phyloP scores from a whole-genome alignment of 37 sponge, comb jelly and placozoan species.

The Eunapius fragilis region DNA sequence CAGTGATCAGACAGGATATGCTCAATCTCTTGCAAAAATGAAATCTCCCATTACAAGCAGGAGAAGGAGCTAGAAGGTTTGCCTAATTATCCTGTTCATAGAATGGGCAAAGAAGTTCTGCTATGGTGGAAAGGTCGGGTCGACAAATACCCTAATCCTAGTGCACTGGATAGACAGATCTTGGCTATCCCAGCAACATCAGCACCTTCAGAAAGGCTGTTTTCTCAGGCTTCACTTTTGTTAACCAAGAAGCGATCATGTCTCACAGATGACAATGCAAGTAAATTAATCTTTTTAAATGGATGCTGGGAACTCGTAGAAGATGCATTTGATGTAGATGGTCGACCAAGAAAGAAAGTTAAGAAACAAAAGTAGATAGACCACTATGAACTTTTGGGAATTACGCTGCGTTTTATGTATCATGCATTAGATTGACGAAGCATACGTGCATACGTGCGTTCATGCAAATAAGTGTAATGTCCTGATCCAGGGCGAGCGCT shows the following conservation, averaged over 20 bases:
- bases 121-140: background rate
- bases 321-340: background rate
- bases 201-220: constrained; percentile 5
- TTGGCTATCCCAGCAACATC: constrained; percentile 4
- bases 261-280: background rate
- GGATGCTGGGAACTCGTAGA: background rate
- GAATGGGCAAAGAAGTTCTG: background rate
- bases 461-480: background rate
- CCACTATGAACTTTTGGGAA: background rate
- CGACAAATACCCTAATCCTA: background rate
- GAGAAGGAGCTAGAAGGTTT: background rate
- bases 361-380: background rate
- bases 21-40: background rate
- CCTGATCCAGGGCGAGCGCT: background rate
- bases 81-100: background rate
- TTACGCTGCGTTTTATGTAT: background rate
- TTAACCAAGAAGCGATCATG: background rate
- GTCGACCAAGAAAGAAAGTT: background rate
- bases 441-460: background rate
- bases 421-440: background rate
- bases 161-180: background rate
- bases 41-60: background rate
- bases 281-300: background rate
- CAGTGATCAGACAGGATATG: background rate
- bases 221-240: background rate